phyloP scores from a whole-genome alignment of 2,113 vertebrate species.

The Rhea americana region DNA sequence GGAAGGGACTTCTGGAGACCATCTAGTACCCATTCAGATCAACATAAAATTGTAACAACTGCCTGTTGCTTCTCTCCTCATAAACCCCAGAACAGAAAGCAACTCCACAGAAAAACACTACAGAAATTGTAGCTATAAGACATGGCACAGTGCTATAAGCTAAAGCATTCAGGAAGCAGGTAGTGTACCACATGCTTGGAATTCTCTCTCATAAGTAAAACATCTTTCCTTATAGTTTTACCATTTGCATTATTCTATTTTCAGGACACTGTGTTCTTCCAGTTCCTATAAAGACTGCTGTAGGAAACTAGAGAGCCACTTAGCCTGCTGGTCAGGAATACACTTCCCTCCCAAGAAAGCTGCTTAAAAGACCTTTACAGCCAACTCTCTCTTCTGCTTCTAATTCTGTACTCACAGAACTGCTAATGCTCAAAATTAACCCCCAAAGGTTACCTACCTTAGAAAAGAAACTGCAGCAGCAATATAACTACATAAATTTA shows the following conservation, averaged over 20 bases:
- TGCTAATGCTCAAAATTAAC: slow-evolving; percentile 1
- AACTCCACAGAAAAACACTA: neutral
- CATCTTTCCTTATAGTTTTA: neutral
- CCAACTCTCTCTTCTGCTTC: neutral
- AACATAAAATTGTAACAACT: neutral
- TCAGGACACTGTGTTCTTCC: slow-evolving; percentile 28
- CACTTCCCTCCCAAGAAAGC: slow-evolving; percentile 19
- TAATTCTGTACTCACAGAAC: neutral
- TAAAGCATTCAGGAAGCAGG: neutral
- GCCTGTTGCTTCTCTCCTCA: neutral
- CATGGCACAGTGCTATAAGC: neutral
- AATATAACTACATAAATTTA: neutral
- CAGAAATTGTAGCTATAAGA: neutral
- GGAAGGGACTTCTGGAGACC: too few relatives aligned
- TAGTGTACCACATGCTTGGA: neutral
- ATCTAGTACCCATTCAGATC: neutral
- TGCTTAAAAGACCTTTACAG: slow-evolving; percentile 13
- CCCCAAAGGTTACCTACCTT: neutral
- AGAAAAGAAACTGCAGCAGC: neutral
- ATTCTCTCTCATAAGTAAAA: slow-evolving; percentile 5
- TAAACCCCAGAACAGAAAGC: neutral
- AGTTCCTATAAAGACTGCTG: slow-evolving; percentile 6
- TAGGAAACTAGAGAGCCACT: slow-evolving; percentile 47
- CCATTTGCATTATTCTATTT: neutral
- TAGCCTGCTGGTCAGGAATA: slow-evolving; percentile 60